A percentile compares a stretch with the other conserved stretches of the same genome.
Conservation (phyloP, 2,888 invertebrate species). For the Melanostoma mellinum region DNA sequence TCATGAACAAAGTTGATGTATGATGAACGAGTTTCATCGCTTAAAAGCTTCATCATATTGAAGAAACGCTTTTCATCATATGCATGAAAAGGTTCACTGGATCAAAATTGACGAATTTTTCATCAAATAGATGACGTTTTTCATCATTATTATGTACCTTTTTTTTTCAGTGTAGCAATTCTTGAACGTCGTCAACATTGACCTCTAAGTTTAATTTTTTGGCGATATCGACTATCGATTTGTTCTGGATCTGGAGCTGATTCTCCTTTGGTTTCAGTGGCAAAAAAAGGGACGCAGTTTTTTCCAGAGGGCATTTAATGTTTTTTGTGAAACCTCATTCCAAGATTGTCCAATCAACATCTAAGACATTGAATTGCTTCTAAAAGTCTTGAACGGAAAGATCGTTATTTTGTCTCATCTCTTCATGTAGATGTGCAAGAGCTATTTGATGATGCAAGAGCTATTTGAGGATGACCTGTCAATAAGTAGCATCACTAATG, state of each 20-base stretch:
- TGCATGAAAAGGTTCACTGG: too few relatives aligned
- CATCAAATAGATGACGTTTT: too few relatives aligned
- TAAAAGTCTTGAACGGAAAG: slow-evolving; percentile 3
- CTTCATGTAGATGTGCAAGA: background rate
- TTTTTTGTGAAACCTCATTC: slow-evolving; percentile 34
- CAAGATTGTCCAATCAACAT: background rate
- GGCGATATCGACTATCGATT: slow-evolving; percentile 34
- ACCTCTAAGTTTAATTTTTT: slow-evolving; percentile 73
- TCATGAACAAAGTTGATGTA: too few relatives aligned
- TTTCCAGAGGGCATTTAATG: slow-evolving; percentile 32
- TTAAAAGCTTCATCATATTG: too few relatives aligned
- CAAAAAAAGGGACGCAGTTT: slow-evolving; percentile 54
- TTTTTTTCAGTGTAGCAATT: too few relatives aligned
- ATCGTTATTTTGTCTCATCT: background rate
- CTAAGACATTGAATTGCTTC: slow-evolving; percentile 8
- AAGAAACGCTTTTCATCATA: too few relatives aligned
- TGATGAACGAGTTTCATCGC: too few relatives aligned
- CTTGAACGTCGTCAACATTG: slow-evolving; percentile 75
- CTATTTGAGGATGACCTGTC: slow-evolving; percentile 2
- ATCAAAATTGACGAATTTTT: too few relatives aligned
- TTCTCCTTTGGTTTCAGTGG: slow-evolving; percentile 66
- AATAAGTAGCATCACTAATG: background rate
- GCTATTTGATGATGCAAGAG: slow-evolving; percentile 6
- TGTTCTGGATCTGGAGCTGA: slow-evolving; percentile 51
- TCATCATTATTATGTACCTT: too few relatives aligned